Percentiles rank a stretch among this genome's conserved stretches.
Evolutionary conservation across 2,888 invertebrate species (phyloP).

Genomic region (Orgyia antiqua): DNA sequence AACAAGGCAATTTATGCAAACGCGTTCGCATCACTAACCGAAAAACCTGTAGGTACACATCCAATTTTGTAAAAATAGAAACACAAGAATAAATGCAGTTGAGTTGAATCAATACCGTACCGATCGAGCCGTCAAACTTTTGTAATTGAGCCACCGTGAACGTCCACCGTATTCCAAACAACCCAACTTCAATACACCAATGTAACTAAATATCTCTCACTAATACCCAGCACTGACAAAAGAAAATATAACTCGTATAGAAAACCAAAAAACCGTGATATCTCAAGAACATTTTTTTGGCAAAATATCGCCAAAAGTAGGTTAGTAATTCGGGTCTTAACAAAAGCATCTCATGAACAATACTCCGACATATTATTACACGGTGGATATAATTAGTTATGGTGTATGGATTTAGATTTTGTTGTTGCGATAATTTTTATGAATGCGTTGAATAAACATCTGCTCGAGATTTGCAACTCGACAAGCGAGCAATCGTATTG

Average conservation of each 20-base stretch:
- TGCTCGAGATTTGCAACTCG: slow-evolving; percentile 65
- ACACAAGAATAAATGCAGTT: slow-evolving; percentile 47
- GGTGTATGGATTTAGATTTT: slow-evolving; percentile 77
- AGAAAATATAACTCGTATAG: slow-evolving; percentile 66
- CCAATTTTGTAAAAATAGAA: slow-evolving; percentile 63
- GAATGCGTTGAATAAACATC: slow-evolving; percentile 69
- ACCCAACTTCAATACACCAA: slow-evolving; percentile 21
- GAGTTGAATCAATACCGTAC: slow-evolving; percentile 64
- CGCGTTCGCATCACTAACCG: slow-evolving; percentile 66
- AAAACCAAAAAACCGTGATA: slow-evolving; percentile 70
- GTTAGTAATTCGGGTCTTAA: slow-evolving; percentile 71
- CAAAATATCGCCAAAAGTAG: slow-evolving; percentile 71
- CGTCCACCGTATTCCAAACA: slow-evolving; percentile 21
- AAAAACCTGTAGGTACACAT: slow-evolving; percentile 59
- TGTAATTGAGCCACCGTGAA: slow-evolving; percentile 46
- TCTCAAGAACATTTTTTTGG: slow-evolving; percentile 55
- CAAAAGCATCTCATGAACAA: slow-evolving; percentile 60
- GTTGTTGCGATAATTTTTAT: slow-evolving; percentile 72
- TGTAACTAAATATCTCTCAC: slow-evolving; percentile 49
- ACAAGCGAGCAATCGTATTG: slow-evolving; percentile 61
- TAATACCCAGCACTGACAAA: slow-evolving; percentile 60
- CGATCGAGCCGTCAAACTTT: slow-evolving; percentile 66
- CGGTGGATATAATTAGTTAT: slow-evolving; percentile 77
- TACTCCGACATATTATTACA: slow-evolving; percentile 59
- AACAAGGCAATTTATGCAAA: no score